A percentile compares a stretch with the other conserved stretches of the same genome.
Evolutionary conservation across 2,113 vertebrate species (phyloP).

Genomic region (Benitochromis conjunctus): DNA sequence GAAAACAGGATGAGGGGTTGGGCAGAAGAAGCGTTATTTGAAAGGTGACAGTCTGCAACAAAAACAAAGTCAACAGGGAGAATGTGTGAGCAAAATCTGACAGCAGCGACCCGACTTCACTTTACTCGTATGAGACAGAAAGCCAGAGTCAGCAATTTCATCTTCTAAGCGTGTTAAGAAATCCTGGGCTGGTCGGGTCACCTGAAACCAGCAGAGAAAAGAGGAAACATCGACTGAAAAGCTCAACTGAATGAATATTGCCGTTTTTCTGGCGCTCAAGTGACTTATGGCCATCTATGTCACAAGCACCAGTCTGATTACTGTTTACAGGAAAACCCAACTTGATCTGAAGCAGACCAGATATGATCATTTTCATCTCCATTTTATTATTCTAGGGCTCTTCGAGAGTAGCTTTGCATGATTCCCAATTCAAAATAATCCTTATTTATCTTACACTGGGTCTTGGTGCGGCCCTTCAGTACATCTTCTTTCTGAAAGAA

Average conservation of each 20-base stretch:
- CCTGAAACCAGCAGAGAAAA: neutral
- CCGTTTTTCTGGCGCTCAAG: neutral
- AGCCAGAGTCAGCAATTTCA: neutral
- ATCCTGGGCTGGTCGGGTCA: neutral
- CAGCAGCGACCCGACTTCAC: neutral
- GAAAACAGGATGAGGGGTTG: neutral
- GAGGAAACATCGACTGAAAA: neutral
- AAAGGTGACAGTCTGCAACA: neutral
- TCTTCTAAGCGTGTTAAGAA: neutral
- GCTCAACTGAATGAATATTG: neutral
- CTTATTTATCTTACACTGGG: neutral
- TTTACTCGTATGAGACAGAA: neutral
- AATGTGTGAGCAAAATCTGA: neutral
- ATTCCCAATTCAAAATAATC: neutral
- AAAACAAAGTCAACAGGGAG: neutral
- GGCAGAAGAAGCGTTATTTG: neutral
- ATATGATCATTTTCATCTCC: rapidly evolving
- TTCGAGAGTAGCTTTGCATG: neutral
- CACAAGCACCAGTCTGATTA: neutral
- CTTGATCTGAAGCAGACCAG: neutral
- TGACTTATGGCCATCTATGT: neutral
- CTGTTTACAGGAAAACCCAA: neutral
- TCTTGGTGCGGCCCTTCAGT: neutral
- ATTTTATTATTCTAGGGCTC: neutral
- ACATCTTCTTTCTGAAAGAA: neutral